A percentile compares a stretch with the other conserved stretches of the same genome.
Conservation (phyloP, 2,797 vertebrate species). For the Morus bassanus region DNA sequence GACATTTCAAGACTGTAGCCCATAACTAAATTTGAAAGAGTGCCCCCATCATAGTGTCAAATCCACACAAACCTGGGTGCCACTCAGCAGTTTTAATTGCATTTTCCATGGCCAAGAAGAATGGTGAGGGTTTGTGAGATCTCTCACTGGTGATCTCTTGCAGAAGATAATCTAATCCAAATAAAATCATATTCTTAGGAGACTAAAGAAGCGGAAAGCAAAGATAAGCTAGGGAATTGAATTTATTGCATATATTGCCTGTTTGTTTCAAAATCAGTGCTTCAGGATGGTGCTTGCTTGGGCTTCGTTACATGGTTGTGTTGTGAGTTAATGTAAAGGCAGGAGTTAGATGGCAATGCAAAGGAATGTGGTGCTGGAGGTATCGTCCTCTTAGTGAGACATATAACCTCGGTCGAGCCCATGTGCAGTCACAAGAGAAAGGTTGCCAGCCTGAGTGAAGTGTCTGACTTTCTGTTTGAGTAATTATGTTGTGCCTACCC, state of each 20-base stretch:
- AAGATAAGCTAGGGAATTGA: background rate
- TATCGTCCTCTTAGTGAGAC: background rate
- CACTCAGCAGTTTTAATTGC: background rate
- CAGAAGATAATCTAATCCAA: background rate
- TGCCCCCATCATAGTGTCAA: background rate
- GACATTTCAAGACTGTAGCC: background rate
- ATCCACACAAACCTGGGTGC: background rate
- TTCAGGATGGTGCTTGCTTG: background rate
- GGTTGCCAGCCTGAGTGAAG: background rate
- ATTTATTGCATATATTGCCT: background rate
- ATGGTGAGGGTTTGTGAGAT: background rate
- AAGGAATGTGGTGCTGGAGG: background rate
- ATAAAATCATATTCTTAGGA: background rate
- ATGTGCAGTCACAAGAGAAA: background rate
- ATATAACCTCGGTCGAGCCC: fast-evolving
- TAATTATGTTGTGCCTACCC: background rate
- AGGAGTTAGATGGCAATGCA: background rate
- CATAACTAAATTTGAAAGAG: background rate
- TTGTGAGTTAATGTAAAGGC: background rate
- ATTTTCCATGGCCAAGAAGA: background rate
- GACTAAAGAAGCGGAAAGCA: background rate
- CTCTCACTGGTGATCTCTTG: background rate
- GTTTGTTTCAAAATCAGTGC: background rate
- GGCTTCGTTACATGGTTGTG: fast-evolving
- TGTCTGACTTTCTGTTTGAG: background rate